Evolutionary conservation across 2,888 invertebrate genomes (phyloP), one percentile per base, ranked within the genome.

Genomic region (Machimus atricapillus): DNA sequence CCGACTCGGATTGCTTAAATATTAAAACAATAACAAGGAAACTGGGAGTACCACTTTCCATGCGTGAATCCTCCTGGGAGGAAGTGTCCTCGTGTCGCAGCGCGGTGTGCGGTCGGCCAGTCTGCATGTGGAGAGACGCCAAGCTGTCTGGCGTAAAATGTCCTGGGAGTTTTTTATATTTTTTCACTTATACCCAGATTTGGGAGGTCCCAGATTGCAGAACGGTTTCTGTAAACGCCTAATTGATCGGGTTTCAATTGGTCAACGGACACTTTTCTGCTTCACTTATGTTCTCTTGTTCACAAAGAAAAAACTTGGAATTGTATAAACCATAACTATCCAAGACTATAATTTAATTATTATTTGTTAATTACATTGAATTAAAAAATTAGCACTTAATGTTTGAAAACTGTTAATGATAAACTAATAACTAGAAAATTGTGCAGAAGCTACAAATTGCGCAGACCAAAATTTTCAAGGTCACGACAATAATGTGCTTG

Each of bases 191-290:
- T 37, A 31, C 1, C 43, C 43, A 16, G 14, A n/a, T 76, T 76
- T 34, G 76, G 76, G 76, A 76, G 76, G 76, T 76, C 76, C 76
- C 16, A 76, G n/a, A 37, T 14, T 37, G 5, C 76, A 37, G 76
- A 76, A 76, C 34, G 19, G n/a, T 76, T 34, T 37, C n/a, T 76
- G 76, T 76, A 34, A 76, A 37, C 76, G 76, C 76, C 76, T 76
- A 76, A 37, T 76, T 37, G 76, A 76, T 76, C 76, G 34, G 34
- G 76, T 76, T 76, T 76, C 76, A 76, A 76, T 76, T 76, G 76
- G 27, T 31, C 37, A 19, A 9, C 2, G 19, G 74, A 34, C 8
- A n/a, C 76, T 34, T 76, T 76, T 76, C 34, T 76, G 76, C n/a
- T 76, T 37, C 16, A 76, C 16, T 76, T 37, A n/a, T 31, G n/a